Evolutionary conservation across 2,888 invertebrate species (phyloP).

Genomic region (Erynnis tages): DNA sequence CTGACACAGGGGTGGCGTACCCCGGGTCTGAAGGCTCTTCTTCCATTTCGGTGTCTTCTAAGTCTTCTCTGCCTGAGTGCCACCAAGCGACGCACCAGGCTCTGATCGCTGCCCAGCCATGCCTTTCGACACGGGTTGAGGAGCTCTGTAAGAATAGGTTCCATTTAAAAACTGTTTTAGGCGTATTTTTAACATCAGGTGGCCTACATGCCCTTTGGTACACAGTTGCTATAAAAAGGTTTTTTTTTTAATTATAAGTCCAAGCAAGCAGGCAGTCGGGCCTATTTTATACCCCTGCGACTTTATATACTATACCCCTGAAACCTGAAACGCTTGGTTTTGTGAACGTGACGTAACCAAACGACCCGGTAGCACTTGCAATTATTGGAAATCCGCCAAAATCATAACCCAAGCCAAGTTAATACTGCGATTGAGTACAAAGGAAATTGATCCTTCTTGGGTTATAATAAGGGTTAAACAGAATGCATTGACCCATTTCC

Average conservation of each 20-base stretch:
- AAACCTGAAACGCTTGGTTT: constrained; percentile 1
- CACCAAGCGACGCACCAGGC: constrained; percentile 95
- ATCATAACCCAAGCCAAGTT: constrained; percentile 24
- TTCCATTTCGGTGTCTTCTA: constrained; percentile 88
- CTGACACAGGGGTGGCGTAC: constrained; percentile 90
- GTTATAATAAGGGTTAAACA: neutral
- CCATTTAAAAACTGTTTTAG: neutral
- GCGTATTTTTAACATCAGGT: too few relatives aligned
- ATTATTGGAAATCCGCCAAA: constrained; percentile 39
- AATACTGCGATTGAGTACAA: neutral
- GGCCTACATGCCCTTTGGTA: too few relatives aligned
- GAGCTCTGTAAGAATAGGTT: constrained; percentile 41
- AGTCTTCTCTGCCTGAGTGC: constrained; percentile 93
- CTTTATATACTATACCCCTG: too few relatives aligned
- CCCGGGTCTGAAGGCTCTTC: constrained; percentile 90
- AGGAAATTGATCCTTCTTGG: neutral
- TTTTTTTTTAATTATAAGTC: too few relatives aligned
- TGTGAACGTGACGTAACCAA: constrained; percentile 45
- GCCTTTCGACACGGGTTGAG: constrained; percentile 49
- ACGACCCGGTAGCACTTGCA: constrained; percentile 42
- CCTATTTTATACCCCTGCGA: too few relatives aligned
- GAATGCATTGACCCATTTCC: neutral
- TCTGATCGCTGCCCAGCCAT: constrained; percentile 81
- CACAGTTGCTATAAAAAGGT: too few relatives aligned
- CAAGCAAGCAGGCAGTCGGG: too few relatives aligned